Evolutionary conservation across 1,140 invertebrate genomes (phyloP).

Genomic region (Lineus longissimus): DNA sequence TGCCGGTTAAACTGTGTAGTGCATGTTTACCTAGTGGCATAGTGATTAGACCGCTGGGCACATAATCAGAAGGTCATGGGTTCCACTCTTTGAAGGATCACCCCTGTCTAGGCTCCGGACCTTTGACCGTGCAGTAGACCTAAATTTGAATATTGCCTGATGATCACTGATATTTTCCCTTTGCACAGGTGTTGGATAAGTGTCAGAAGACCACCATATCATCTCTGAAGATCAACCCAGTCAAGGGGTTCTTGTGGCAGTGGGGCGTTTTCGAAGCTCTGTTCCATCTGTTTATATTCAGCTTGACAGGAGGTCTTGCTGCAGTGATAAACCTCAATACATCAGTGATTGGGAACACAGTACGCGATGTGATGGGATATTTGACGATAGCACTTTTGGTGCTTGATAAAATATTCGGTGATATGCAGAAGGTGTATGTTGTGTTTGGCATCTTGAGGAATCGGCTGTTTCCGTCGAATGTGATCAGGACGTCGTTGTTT

Average conservation of each 20-base stretch:
- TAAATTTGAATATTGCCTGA: too few species aligned
- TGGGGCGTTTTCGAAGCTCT: conserved; percentile 34
- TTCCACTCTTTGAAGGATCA: too few species aligned
- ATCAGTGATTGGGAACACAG: conserved; percentile 14
- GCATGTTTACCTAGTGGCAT: too few species aligned
- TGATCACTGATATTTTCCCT: too few species aligned
- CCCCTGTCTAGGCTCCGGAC: too few species aligned
- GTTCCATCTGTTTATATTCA: conserved; percentile 40
- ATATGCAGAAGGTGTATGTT: conserved; percentile 45
- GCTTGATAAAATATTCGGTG: conserved; percentile 37
- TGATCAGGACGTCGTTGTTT: conserved; percentile 20
- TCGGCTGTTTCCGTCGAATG: conserved; percentile 34
- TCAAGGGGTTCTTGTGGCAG: conserved; percentile 36
- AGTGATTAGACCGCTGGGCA: too few species aligned
- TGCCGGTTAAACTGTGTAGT: too few species aligned
- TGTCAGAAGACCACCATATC: background rate
- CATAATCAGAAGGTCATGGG: too few species aligned
- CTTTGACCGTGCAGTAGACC: too few species aligned
- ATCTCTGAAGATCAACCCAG: background rate
- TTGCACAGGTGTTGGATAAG: background rate
- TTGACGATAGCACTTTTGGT: conserved; percentile 41
- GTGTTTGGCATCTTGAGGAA: conserved; percentile 47
- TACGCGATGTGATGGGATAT: conserved; percentile 36
- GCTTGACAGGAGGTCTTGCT: conserved; percentile 28
- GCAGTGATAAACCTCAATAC: conserved; percentile 23